Percentiles rank a stretch among this genome's conserved stretches.
Conservation (phyloP, 2,888 invertebrate species). For the Harmothoe impar region DNA sequence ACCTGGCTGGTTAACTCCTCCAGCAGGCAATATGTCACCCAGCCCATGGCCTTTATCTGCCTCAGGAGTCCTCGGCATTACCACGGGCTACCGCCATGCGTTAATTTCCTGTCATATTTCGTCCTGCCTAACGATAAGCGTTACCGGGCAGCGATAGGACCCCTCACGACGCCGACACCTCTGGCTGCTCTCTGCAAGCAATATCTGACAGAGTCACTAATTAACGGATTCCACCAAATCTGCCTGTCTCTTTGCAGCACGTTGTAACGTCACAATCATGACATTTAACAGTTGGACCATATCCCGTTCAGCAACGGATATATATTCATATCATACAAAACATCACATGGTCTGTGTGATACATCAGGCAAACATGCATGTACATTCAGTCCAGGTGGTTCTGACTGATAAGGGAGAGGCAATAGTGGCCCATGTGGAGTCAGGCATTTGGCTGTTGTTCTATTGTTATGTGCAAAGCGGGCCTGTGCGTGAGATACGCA, state of each 20-base stretch:
- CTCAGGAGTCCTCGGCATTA: neutral
- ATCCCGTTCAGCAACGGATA: too few relatives aligned
- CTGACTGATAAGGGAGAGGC: neutral
- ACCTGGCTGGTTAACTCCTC: neutral
- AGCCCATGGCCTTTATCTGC: neutral
- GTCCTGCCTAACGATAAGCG: neutral
- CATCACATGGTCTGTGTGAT: neutral
- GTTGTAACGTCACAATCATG: neutral
- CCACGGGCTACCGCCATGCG: neutral
- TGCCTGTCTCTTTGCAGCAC: neutral
- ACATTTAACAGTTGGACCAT: neutral
- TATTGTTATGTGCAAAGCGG: neutral
- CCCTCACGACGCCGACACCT: neutral
- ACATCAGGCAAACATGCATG: neutral
- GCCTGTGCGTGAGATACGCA: neutral
- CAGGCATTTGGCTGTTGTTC: neutral
- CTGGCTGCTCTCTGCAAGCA: neutral
- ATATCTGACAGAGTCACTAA: neutral
- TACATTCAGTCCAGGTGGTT: neutral
- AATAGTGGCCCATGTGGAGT: neutral
- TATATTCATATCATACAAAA: neutral
- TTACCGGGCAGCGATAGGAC: neutral
- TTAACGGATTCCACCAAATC: neutral
- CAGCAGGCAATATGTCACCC: neutral
- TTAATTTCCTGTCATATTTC: conserved; percentile 35